Conservation (phyloP, 2,888 invertebrate genomes). For the Sympetrum striolatum region DNA sequence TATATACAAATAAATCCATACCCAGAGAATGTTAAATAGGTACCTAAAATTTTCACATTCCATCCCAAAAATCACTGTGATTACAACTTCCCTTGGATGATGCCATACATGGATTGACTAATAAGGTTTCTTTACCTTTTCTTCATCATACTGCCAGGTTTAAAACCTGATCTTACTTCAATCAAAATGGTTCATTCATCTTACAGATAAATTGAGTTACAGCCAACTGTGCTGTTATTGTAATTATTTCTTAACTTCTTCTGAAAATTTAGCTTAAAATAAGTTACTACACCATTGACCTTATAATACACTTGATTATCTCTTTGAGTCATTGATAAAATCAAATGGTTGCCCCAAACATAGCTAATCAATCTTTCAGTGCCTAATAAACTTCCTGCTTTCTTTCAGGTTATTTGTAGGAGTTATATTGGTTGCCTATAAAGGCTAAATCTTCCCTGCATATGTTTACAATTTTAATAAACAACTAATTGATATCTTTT, state of each 20-base stretch:
- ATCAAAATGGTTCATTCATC: background rate
- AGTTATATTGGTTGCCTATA: background rate
- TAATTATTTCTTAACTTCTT: background rate
- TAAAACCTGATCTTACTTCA: background rate
- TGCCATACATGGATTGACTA: slow-evolving; percentile 12
- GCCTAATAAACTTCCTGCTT: slow-evolving; percentile 7
- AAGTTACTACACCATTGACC: too few relatives aligned
- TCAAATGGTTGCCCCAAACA: background rate
- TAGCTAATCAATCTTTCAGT: background rate
- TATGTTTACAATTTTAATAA: background rate
- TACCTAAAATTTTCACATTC: background rate
- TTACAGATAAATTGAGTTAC: background rate
- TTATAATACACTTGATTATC: too few relatives aligned
- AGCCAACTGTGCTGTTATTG: slow-evolving; percentile 26
- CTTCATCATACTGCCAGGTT: slow-evolving; percentile 8
- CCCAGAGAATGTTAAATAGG: background rate
- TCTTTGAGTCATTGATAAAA: too few relatives aligned
- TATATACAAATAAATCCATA: background rate
- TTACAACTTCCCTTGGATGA: slow-evolving; percentile 1
- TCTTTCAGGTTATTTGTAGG: background rate
- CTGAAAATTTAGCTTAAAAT: too few relatives aligned
- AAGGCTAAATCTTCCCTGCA: background rate
- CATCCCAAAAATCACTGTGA: background rate
- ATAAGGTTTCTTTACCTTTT: background rate
- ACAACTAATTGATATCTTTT: background rate